Percentiles rank a stretch among this genome's conserved stretches.
phyloP scores from a whole-genome alignment of 2,888 invertebrate genomes.

The Ligdia adustata region DNA sequence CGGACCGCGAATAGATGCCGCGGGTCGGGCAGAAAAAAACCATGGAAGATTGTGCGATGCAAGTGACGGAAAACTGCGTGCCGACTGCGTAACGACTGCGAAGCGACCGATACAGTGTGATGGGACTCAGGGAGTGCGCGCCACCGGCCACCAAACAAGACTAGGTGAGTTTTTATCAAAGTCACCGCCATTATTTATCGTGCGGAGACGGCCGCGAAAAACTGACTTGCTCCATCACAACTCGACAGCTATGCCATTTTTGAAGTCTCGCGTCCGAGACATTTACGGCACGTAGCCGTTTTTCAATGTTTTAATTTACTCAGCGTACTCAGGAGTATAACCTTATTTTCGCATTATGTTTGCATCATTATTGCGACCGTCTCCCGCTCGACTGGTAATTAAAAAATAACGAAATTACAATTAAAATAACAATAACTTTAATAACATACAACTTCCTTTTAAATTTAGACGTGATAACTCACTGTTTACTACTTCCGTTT shows the following conservation, averaged over 20 bases:
- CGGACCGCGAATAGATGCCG: slow-evolving; percentile 69
- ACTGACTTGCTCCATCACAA: slow-evolving; percentile 74
- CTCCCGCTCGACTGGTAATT: slow-evolving; percentile 39
- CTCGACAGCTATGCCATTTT: slow-evolving; percentile 74
- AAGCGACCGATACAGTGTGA: slow-evolving; percentile 51
- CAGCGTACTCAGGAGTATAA: slow-evolving; percentile 66
- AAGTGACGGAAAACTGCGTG: slow-evolving; percentile 35
- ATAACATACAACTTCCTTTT: slow-evolving; percentile 1
- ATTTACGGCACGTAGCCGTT: slow-evolving; percentile 66
- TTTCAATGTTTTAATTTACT: slow-evolving; percentile 81
- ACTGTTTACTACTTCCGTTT: slow-evolving; percentile 34
- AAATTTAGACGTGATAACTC: slow-evolving; percentile 8
- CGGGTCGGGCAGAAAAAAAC: slow-evolving; percentile 80
- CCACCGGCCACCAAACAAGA: slow-evolving; percentile 79
- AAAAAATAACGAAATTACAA: slow-evolving; percentile 1
- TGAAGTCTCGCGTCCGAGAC: slow-evolving; percentile 73
- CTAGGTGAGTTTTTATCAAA: slow-evolving; percentile 84
- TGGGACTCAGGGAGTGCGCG: slow-evolving; percentile 56
- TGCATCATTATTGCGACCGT: slow-evolving; percentile 63
- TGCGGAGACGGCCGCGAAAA: slow-evolving; percentile 83
- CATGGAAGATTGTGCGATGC: slow-evolving; percentile 48
- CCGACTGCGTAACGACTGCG: slow-evolving; percentile 31
- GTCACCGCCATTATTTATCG: slow-evolving; percentile 82
- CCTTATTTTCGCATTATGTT: neutral
- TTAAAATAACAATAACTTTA: neutral